Evolutionary conservation across 2,797 vertebrate species (phyloP).

Genomic region (Spheniscus humboldti): DNA sequence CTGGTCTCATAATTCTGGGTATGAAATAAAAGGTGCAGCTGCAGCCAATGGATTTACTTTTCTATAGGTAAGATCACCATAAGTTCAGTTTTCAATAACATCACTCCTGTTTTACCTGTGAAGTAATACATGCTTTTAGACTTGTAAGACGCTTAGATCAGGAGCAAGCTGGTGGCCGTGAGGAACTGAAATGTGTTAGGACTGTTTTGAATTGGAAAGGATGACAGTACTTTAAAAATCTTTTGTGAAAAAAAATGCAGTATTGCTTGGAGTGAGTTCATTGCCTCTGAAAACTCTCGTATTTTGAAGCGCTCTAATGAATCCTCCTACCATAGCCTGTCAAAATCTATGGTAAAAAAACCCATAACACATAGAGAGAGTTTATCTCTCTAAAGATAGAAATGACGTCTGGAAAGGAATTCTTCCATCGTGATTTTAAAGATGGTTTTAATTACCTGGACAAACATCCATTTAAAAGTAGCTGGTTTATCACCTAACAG

Average conservation of each 20-base stretch:
- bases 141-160: background rate
- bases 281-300: background rate
- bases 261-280: background rate
- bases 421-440: background rate
- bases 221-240: background rate
- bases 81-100: background rate
- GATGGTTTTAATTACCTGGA: conserved; percentile 11
- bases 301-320: background rate
- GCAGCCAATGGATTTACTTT: background rate
- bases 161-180: background rate
- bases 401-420: background rate
- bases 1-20: background rate
- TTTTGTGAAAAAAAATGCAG: background rate
- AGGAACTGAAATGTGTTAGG: background rate
- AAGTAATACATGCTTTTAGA: background rate
- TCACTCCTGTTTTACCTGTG: background rate
- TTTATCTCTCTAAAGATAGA: background rate
- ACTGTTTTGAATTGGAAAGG: background rate
- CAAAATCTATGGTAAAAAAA: background rate
- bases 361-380: fast-evolving
- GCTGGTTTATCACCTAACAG: background rate
- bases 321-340: background rate
- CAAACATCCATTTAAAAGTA: background rate
- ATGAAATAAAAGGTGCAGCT: background rate
- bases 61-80: background rate